Percentiles rank a stretch among this genome's conserved stretches.
Evolutionary conservation across 2,113 vertebrate species (phyloP).

Genomic region (Phoxinus phoxinus): DNA sequence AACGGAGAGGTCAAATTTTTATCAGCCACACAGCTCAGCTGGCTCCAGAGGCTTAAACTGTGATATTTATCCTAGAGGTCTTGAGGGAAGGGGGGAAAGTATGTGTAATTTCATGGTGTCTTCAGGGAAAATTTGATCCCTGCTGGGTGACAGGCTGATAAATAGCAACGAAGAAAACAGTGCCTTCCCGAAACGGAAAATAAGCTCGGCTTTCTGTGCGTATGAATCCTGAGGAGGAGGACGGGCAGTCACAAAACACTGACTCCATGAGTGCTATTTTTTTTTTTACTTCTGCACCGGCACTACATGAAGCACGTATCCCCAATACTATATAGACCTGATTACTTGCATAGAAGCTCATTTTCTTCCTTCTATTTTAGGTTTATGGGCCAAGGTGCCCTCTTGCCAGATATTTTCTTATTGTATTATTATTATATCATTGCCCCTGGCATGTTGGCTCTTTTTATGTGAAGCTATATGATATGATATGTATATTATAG

Average conservation of each 20-base stretch:
- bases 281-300: neutral
- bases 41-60: slow-evolving; percentile 81
- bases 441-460: slow-evolving; percentile 3
- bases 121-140: slow-evolving; percentile 84
- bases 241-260: neutral
- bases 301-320: neutral
- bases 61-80: slow-evolving; percentile 82
- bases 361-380: slow-evolving; percentile 34
- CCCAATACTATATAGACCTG: slow-evolving; percentile 30
- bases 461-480: neutral
- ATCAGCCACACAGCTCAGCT: slow-evolving; percentile 76
- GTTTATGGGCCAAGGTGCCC: slow-evolving; percentile 35
- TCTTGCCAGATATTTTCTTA: neutral
- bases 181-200: slow-evolving; percentile 73
- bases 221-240: slow-evolving; percentile 18
- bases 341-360: slow-evolving; percentile 13
- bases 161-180: slow-evolving; percentile 78
- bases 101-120: slow-evolving; percentile 83
- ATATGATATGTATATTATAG: neutral
- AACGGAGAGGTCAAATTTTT: slow-evolving; percentile 79
- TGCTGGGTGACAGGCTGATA: slow-evolving; percentile 81
- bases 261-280: slow-evolving; percentile 13
- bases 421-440: slow-evolving; percentile 28
- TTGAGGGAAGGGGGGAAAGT: slow-evolving; percentile 64
- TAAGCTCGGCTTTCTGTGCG: slow-evolving; percentile 62